A percentile compares a stretch with the other conserved stretches of the same genome.
phyloP scores from a whole-genome alignment of 2,113 vertebrate genomes.

The Laticauda laticaudata region DNA sequence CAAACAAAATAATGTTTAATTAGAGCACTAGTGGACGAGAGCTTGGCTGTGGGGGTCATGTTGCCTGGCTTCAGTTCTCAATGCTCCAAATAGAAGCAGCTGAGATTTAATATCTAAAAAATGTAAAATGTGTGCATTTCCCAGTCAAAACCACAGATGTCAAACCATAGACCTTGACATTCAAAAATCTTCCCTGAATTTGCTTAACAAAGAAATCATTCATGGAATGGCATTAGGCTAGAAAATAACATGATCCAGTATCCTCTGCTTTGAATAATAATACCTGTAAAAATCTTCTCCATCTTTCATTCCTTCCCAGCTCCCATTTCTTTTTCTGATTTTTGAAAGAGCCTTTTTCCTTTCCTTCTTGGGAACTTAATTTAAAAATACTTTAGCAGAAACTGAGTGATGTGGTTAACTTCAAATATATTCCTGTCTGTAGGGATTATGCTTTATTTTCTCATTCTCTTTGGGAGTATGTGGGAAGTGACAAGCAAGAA shows the following conservation, averaged over 20 bases:
- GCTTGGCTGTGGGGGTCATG: not conserved
- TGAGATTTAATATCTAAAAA: constrained; percentile 32
- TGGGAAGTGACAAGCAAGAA: not conserved
- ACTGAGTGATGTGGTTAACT: constrained; percentile 35
- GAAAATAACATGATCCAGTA: constrained; percentile 27
- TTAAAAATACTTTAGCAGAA: constrained; percentile 33
- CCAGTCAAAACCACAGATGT: constrained; percentile 53
- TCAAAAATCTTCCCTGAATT: constrained; percentile 49
- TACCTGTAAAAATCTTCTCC: constrained; percentile 50
- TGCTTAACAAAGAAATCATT: constrained; percentile 51
- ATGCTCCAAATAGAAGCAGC: constrained; percentile 56
- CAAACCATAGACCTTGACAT: constrained; percentile 36
- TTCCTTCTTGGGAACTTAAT: constrained; percentile 41
- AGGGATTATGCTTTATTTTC: constrained; percentile 21
- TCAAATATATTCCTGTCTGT: constrained; percentile 32
- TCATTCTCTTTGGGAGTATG: not conserved
- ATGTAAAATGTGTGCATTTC: constrained; percentile 8
- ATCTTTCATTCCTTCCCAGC: not conserved
- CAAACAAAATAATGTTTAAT: constrained; percentile 34
- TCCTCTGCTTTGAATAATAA: constrained; percentile 35
- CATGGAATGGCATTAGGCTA: constrained; percentile 36
- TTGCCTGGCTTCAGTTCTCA: constrained; percentile 22
- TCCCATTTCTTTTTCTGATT: constrained; percentile 16
- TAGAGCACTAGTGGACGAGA: constrained; percentile 20
- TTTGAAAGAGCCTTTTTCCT: constrained; percentile 35